Percentiles rank a stretch among this genome's conserved stretches.
These are phyloP conservation scores for Acanthornis magna DNA, from an alignment of 2,797 vertebrate species.

Conservation along the genomic window DNA sequence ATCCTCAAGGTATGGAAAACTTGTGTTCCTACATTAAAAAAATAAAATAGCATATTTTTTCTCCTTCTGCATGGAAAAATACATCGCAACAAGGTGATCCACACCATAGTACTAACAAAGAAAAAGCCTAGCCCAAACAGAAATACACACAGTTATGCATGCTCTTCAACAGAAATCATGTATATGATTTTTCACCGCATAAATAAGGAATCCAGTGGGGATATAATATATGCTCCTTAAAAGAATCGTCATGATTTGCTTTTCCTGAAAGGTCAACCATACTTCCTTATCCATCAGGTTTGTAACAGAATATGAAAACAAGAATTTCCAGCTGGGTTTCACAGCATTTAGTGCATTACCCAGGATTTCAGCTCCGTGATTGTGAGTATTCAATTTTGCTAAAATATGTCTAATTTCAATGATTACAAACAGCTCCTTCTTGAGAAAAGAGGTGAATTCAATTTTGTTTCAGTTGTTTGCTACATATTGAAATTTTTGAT, in stretches of 20 bases:
- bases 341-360: background rate
- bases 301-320: background rate
- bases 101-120: background rate
- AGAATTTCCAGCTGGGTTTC: background rate
- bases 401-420: background rate
- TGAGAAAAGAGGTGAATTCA: background rate
- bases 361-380: background rate
- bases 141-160: background rate
- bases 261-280: background rate
- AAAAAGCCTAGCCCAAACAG: background rate
- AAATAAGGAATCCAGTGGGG: background rate
- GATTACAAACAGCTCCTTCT: background rate
- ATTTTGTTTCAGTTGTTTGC: background rate
- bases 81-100: background rate
- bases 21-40: background rate
- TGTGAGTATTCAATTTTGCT: background rate
- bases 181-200: background rate
- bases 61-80: background rate
- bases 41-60: background rate
- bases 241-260: background rate
- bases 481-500: background rate
- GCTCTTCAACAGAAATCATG: background rate
- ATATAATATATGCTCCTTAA: background rate
- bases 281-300: background rate
- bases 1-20: background rate